Evolutionary conservation across 2,797 vertebrate genomes (phyloP).

Genomic region (Labroides dimidiatus): DNA sequence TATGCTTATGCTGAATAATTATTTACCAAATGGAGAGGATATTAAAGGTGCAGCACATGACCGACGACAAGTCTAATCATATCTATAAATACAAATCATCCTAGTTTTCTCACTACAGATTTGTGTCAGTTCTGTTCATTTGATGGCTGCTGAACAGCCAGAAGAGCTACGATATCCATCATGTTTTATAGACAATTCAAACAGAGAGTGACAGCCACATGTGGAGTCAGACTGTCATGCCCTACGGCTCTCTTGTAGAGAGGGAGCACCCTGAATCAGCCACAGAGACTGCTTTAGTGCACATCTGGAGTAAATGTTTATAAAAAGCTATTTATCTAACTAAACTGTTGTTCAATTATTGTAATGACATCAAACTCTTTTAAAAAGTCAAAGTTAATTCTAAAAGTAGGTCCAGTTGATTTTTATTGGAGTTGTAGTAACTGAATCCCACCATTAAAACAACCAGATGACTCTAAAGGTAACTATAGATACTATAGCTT

Average conservation of each 20-base stretch:
- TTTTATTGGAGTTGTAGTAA: neutral
- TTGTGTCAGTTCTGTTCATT: conserved; percentile 24
- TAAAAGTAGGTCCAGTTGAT: neutral
- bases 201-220: conserved; percentile 23
- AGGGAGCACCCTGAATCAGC: conserved; percentile 10
- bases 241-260: conserved; percentile 25
- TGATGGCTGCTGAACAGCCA: conserved; percentile 25
- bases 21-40: neutral
- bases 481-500: neutral
- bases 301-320: conserved; percentile 25
- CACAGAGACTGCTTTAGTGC: conserved; percentile 15
- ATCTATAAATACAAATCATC: neutral
- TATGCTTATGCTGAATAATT: neutral
- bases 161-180: conserved; percentile 32
- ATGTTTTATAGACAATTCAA: conserved; percentile 47
- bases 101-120: conserved; percentile 16
- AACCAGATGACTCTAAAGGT: neutral
- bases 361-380: neutral
- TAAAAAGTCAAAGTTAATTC: neutral
- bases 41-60: neutral
- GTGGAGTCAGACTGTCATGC: conserved; percentile 25
- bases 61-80: conserved; percentile 7
- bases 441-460: neutral
- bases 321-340: neutral
- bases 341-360: neutral